Percentiles rank a stretch among this genome's conserved stretches.
phyloP scores from a whole-genome alignment of 2,888 invertebrate species.

The Troides aeacus region DNA sequence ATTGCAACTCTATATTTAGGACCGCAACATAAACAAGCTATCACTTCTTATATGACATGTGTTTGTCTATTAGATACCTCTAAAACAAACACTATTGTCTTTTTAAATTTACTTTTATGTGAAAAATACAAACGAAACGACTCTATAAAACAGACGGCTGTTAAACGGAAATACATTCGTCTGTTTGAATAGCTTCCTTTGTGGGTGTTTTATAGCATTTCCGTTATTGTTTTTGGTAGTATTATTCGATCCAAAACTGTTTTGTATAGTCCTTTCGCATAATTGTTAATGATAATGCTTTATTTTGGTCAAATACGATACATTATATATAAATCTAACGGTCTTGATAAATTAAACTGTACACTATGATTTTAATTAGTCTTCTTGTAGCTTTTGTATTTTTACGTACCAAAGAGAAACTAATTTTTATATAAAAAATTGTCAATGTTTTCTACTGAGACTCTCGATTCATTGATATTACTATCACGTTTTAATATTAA shows the following conservation, averaged over 20 bases:
- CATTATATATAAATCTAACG: neutral
- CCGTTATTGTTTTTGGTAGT: constrained; percentile 5
- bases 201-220: constrained; percentile 5
- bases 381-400: too few species aligned
- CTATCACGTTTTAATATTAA: neutral
- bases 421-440: too few species aligned
- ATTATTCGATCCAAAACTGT: neutral
- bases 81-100: constrained; percentile 3
- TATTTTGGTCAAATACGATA: neutral
- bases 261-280: neutral
- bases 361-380: too few species aligned
- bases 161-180: constrained; percentile 22
- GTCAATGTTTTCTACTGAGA: too few species aligned
- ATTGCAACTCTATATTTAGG: neutral
- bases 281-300: neutral
- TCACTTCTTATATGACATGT: neutral
- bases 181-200: constrained; percentile 9
- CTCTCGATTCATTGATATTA: too few species aligned
- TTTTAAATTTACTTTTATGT: constrained; percentile 4
- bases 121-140: constrained; percentile 16
- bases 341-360: neutral
- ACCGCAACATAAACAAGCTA: neutral
- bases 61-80: constrained; percentile 17
- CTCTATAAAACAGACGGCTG: constrained; percentile 7
- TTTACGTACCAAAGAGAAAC: too few species aligned